A percentile compares a stretch with the other conserved stretches of the same genome.
phyloP scores from a whole-genome alignment of 2,113 vertebrate species.

The Nycticorax nycticorax region DNA sequence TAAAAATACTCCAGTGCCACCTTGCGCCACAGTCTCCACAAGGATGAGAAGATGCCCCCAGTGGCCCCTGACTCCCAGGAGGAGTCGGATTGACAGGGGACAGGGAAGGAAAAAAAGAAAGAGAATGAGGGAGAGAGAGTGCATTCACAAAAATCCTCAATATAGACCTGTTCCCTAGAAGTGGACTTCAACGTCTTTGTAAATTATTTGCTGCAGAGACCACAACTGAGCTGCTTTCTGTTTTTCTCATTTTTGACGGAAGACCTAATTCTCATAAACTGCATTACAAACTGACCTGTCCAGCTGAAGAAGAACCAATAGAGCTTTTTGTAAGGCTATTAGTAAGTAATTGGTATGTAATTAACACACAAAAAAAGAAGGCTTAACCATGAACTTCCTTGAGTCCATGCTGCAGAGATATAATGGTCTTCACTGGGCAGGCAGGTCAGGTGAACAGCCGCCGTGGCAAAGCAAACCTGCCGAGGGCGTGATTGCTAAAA shows the following conservation, averaged over 20 bases:
- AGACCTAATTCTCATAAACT: not conserved
- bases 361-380: not conserved
- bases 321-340: not conserved
- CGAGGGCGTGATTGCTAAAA: not conserved
- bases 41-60: not conserved
- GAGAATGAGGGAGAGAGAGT: not conserved
- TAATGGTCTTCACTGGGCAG: not conserved
- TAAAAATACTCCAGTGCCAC: conserved; percentile 54
- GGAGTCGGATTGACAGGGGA: not conserved
- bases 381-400: not conserved
- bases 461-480: not conserved
- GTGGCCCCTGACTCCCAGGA: not conserved
- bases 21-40: not conserved
- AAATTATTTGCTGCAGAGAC: not conserved
- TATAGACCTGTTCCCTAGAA: not conserved
- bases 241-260: not conserved
- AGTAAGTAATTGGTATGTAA: not conserved
- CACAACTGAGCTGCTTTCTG: not conserved
- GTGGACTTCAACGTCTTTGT: not conserved
- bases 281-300: not conserved
- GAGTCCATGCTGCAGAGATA: not conserved
- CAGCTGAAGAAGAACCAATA: not conserved
- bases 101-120: not conserved
- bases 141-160: not conserved
- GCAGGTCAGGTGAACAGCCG: not conserved